A percentile compares a stretch with the other conserved stretches of the same genome.
Conservation (phyloP, 2,113 vertebrate genomes). For the Columbina picui region DNA sequence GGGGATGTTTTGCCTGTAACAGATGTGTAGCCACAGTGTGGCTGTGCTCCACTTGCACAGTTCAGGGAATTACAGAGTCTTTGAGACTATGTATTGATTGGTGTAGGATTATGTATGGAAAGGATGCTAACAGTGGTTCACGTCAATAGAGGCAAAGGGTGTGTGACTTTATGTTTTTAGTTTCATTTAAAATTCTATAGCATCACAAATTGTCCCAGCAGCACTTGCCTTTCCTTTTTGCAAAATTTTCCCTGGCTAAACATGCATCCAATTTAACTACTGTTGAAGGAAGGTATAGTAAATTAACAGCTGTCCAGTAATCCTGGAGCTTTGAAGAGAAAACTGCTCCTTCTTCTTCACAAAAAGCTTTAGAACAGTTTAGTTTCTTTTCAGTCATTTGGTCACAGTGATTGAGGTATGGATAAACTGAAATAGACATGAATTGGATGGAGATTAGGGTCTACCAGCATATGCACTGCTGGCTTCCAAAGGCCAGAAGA, state of each 20-base stretch:
- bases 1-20: neutral
- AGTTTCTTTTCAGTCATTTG: neutral
- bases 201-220: neutral
- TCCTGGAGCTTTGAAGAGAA: neutral
- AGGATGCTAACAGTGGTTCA: neutral
- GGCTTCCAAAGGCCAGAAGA: neutral
- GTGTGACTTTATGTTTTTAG: neutral
- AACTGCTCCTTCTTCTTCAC: neutral
- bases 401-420: neutral
- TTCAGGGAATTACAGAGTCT: neutral
- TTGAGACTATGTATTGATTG: neutral
- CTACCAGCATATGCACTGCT: neutral
- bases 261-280: neutral
- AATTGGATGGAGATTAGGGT: neutral
- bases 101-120: accelerated
- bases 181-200: neutral
- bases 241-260: neutral
- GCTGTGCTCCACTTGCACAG: neutral
- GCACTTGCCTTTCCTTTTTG: neutral
- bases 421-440: neutral
- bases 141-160: neutral
- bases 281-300: neutral
- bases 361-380: neutral
- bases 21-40: neutral
- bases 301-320: neutral